These are phyloP conservation scores for Geotrypetes seraphini DNA, from an alignment of 2,797 vertebrate species.

Conservation along the genomic window DNA sequence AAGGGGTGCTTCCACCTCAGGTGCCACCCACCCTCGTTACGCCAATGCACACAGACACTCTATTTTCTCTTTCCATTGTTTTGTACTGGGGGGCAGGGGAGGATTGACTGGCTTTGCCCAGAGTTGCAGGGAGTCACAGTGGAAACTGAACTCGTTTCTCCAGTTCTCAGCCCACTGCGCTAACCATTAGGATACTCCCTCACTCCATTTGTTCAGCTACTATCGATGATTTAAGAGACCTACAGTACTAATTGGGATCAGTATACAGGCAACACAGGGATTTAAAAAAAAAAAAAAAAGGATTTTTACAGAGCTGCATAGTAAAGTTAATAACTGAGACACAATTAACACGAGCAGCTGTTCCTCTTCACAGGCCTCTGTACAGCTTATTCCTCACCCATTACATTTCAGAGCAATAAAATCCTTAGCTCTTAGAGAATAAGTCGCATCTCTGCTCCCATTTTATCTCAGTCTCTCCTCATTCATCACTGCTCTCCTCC, in stretches of 20 bases:
- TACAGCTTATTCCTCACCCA: slow-evolving; percentile 27
- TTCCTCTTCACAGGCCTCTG: slow-evolving; percentile 17
- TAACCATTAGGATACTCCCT: too few relatives aligned
- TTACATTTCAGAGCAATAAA: slow-evolving; percentile 1
- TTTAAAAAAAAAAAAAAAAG: slow-evolving; percentile 28
- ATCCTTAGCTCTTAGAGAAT: background rate
- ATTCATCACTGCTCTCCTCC: background rate
- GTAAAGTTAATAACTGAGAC: slow-evolving; percentile 21
- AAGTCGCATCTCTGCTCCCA: slow-evolving; percentile 1
- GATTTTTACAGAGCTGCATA: slow-evolving; percentile 29
- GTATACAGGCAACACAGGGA: background rate
- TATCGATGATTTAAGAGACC: too few relatives aligned
- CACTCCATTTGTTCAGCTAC: too few relatives aligned
- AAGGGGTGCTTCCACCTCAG: too few relatives aligned
- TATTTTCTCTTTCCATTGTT: too few relatives aligned
- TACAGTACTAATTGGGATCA: background rate
- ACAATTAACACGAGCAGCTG: slow-evolving; percentile 40
- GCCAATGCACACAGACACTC: too few relatives aligned
- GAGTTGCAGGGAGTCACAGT: too few relatives aligned
- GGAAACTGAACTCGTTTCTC: too few relatives aligned
- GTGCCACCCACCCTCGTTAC: too few relatives aligned
- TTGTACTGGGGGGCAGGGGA: too few relatives aligned
- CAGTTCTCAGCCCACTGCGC: too few relatives aligned
- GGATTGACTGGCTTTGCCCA: too few relatives aligned
- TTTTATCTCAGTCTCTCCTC: background rate